Base-by-base conservation (phyloP, 2,113 vertebrate genomes). In the Vidua macroura region DNA sequence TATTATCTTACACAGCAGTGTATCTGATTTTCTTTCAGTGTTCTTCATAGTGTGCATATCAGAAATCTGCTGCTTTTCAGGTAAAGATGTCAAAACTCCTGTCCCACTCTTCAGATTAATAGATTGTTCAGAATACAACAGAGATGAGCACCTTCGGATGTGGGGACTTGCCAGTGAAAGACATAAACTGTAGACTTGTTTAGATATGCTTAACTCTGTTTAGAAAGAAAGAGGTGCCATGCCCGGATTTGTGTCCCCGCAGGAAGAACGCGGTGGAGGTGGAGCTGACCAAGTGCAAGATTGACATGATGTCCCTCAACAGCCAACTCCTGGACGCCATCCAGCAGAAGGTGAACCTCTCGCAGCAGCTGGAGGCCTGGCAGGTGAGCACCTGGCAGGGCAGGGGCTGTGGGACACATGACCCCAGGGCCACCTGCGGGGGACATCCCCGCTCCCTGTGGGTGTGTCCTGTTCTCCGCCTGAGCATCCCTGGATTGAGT, bases 351-450 rank as follows among this genome's bases (percentile, higher is more conserved):
- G 98, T 99, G 96, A 99, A 98, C 97, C 98, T 99, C 96, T 99
- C 99, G 0, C 99, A 99, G 97, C 99, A 99, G 98, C 98, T 99
- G 94, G 99, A 99, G 98, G 99, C 99, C 77, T 99, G 99, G 99
- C 99, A 99, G 99, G 99, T 99, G 97, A 97, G 97, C 91, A 79
- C 8, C 63, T 0, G 0, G 1, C 78, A 66, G 55, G 51, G 48
- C 56, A 64, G 56, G 51, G 52, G 15, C 28, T 8, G 35, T 2
- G 8, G 51, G 75, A 24, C 76, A 31, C 3, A 0, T 0, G 4
- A 33, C 21, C 31, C 53, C n/a, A 48, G 37, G 44, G 60, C 25
- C 49, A 43, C 75, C 49, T 72, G 7, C 35, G 53, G 79, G 55
- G 37, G 49, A 46, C 35, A 70, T 51, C 7, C 46, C 24, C 9